Conservation (phyloP, 2,888 invertebrate genomes). For the Coremacera marginata region DNA sequence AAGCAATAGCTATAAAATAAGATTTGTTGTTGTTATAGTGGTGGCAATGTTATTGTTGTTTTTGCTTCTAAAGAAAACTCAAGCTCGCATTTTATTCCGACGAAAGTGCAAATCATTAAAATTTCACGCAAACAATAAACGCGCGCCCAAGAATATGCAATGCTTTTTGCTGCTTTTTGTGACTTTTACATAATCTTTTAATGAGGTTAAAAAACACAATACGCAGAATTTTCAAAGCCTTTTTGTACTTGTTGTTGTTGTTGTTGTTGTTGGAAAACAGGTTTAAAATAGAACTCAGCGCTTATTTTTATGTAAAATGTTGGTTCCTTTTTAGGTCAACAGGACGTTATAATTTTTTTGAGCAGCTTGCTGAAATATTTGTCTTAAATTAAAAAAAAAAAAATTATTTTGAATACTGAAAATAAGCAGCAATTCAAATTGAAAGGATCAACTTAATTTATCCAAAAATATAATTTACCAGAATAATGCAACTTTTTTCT, state of each 20-base stretch:
- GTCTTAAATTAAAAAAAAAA: neutral
- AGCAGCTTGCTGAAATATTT: neutral
- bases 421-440: no score
- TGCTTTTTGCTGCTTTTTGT: neutral
- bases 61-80: neutral
- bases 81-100: neutral
- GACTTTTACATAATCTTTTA: neutral
- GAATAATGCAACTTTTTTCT: no score
- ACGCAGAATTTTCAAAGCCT: neutral
- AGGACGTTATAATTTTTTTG: neutral
- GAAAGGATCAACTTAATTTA: no score
- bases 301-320: neutral
- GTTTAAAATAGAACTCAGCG: no score
- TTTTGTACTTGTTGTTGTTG: neutral
- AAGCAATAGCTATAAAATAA: neutral
- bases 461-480: no score
- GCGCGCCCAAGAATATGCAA: constrained; percentile 8
- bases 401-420: no score
- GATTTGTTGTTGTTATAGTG: neutral
- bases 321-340: neutral
- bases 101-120: constrained; percentile 23
- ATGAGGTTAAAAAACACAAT: neutral
- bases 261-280: neutral
- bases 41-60: neutral
- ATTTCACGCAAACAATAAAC: constrained; percentile 22